phyloP scores from a whole-genome alignment of 2,797 vertebrate genomes.

The Pagetopsis macropterus region DNA sequence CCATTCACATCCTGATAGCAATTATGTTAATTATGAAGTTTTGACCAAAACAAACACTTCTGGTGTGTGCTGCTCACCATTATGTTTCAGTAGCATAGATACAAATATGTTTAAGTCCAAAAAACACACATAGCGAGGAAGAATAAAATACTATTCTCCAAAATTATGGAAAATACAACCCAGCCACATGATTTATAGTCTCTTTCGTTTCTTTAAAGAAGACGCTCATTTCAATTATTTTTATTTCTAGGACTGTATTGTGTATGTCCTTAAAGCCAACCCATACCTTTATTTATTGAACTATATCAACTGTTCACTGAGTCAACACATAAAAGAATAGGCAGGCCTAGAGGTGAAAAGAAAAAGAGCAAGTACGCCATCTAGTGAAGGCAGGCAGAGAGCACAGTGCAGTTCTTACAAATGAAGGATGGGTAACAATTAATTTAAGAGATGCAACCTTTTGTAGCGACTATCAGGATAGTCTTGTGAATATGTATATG shows the following conservation, averaged over 20 bases:
- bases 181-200: conserved; percentile 15
- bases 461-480: too few species aligned
- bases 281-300: not conserved
- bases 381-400: conserved; percentile 46
- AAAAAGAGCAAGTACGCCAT: conserved; percentile 49
- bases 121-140: conserved; percentile 5
- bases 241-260: not conserved
- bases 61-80: conserved; percentile 28
- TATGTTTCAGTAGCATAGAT: conserved; percentile 30
- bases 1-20: conserved; percentile 32
- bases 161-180: conserved; percentile 25
- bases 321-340: not conserved
- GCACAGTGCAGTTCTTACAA: not conserved
- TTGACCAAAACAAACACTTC: conserved; percentile 36
- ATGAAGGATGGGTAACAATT: too few species aligned
- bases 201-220: conserved; percentile 17
- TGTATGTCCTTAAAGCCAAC: conserved; percentile 10
- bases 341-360: not conserved
- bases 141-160: conserved; percentile 37
- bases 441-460: too few species aligned
- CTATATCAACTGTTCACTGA: not conserved
- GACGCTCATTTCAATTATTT: conserved; percentile 15
- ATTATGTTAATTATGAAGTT: conserved; percentile 50
- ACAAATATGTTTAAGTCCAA: conserved; percentile 18
- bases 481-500: too few species aligned